These are phyloP conservation scores for Lasiurus cinereus DNA, from an alignment of 2,113 vertebrate genomes.

Conservation along the genomic window DNA sequence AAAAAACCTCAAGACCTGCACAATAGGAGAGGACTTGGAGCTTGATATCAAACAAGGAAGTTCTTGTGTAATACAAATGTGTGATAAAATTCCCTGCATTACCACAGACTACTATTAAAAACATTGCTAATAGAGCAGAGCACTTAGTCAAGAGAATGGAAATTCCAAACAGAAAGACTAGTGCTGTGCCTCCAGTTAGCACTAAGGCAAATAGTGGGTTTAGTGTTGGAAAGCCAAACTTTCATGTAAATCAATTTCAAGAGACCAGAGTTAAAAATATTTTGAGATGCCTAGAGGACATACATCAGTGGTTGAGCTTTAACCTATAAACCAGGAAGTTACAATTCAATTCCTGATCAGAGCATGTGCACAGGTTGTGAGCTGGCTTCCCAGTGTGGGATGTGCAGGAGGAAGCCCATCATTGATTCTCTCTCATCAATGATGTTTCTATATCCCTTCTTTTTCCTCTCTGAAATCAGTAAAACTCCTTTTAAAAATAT, in stretches of 20 bases:
- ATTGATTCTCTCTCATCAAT: too few species aligned
- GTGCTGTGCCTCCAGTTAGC: neutral
- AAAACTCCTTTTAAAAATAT: neutral
- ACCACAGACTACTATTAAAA: neutral
- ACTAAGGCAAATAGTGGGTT: neutral
- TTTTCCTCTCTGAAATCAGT: too few species aligned
- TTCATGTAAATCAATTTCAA: neutral
- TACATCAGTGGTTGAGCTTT: too few species aligned
- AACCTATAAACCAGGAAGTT: too few species aligned
- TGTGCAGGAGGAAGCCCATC: too few species aligned
- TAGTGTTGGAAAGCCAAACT: neutral
- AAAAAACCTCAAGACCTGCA: neutral
- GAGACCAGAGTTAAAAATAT: neutral
- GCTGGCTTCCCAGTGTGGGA: too few species aligned
- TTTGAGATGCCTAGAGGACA: neutral
- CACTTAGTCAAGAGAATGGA: neutral
- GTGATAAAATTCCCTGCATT: neutral
- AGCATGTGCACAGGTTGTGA: too few species aligned
- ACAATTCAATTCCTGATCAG: too few species aligned
- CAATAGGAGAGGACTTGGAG: neutral
- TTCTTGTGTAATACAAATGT: neutral
- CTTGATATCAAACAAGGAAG: neutral
- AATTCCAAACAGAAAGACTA: neutral
- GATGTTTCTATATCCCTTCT: too few species aligned
- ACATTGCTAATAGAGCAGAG: rapidly evolving